Base-by-base conservation (phyloP, 2,888 invertebrate species). In the Eurois occulta region DNA sequence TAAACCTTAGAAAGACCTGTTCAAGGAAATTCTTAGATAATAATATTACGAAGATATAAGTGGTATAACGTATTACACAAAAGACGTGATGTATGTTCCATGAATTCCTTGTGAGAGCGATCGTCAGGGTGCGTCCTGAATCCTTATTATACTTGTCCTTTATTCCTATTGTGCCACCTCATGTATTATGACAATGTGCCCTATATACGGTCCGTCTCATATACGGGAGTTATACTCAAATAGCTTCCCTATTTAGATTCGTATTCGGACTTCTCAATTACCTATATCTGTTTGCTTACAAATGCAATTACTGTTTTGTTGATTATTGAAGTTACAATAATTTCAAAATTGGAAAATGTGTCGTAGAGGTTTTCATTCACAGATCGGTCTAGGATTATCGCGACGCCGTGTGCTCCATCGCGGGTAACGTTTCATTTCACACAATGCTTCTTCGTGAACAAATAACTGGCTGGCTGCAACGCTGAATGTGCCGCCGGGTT, bases 51-150 rank as follows among this genome's bases (percentile, higher is more conserved):
- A 64, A 13, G n/a, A 46, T 32, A 55, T 69, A 81, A 28, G 48
- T n/a, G 16, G 21, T 32, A 58, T 65, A 11, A 64, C 64, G 16
- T 38, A 78, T 79, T 84, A 80, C 65, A 72, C 80, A 65, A 46
- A 66, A 5, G 58, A 66, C 13, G 58, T 60, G 77, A 77, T 28
- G 66, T 83, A 70, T 69, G 52, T 38, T 48, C 43, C 18, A 66
- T 35, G 74, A 86, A 78, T 83, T 74, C 60, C 55, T 67, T 72
- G 28, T 48, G 55, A 72, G 74, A 74, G 55, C 64, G 62, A 78
- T 72, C 32, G 66, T 77, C 73, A 43, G 83, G 13, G 38, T 58
- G 71, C 43, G 78, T 41, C 41, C 79, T 74, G 84, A 84, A 86
- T 83, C 71, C 46, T 83, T 78, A 86, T 75, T 79, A 35, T 46